phyloP scores from a whole-genome alignment of 1,140 invertebrate genomes.

The Bombus consobrinus region DNA sequence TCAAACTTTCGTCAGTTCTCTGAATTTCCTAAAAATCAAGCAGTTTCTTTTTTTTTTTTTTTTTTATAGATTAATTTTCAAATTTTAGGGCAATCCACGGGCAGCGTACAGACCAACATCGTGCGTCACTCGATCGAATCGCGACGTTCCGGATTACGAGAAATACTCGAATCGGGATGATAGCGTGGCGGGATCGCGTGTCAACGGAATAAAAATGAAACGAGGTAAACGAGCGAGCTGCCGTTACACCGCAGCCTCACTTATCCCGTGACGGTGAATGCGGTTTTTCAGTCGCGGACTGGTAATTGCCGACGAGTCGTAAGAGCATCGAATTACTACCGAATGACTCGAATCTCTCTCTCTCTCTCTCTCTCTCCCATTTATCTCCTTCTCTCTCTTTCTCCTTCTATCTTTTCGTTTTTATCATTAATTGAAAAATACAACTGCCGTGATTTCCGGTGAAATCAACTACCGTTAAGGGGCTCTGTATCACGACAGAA shows the following conservation, averaged over 20 bases:
- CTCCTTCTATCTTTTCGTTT: neutral
- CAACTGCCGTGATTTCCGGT: constrained; percentile 13
- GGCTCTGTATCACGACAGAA: neutral
- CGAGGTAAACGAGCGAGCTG: constrained; percentile 30
- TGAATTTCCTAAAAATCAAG: no score
- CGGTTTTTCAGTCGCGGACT: constrained; percentile 22
- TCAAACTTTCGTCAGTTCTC: no score
- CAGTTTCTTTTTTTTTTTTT: neutral
- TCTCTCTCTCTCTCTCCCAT: no score
- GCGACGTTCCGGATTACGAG: neutral
- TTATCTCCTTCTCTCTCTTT: no score
- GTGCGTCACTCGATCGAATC: neutral
- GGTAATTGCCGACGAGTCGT: constrained; percentile 22
- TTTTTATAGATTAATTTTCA: neutral
- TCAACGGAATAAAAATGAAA: constrained; percentile 36
- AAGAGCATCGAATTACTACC: constrained; percentile 36
- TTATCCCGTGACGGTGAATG: constrained; percentile 31
- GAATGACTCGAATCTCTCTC: neutral
- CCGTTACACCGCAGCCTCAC: constrained; percentile 27
- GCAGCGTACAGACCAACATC: neutral
- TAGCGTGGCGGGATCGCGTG: neutral
- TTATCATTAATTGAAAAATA: constrained; percentile 23
- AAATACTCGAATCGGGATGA: constrained; percentile 5
- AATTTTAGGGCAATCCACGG: neutral
- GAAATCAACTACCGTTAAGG: neutral